Evolutionary conservation across 1,140 invertebrate species (phyloP).

Genomic region (Sogatella furcifera): DNA sequence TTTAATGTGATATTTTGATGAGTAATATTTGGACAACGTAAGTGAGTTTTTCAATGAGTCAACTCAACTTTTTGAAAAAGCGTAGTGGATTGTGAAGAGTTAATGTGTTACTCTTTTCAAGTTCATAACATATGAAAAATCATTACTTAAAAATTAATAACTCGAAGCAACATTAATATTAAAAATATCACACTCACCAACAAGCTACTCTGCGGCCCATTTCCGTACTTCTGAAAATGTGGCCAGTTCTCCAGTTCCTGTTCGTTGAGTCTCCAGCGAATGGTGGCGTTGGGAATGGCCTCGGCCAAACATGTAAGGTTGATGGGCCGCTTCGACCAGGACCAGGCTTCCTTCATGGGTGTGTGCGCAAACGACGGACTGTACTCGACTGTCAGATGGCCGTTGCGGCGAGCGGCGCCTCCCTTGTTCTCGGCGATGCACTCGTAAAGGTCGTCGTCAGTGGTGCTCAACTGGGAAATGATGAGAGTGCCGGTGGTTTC

Average conservation of each 20-base stretch:
- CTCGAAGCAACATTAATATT: no score
- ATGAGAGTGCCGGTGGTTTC: slow-evolving; percentile 51
- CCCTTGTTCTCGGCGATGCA: slow-evolving; percentile 73
- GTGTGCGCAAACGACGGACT: slow-evolving; percentile 58
- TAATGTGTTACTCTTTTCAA: no score
- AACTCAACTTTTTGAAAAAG: no score
- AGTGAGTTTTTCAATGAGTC: no score
- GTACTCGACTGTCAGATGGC: slow-evolving; percentile 71
- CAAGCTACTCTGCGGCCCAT: slow-evolving; percentile 56
- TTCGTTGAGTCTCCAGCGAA: slow-evolving; percentile 58
- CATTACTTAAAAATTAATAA: no score
- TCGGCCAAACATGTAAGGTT: slow-evolving; percentile 83
- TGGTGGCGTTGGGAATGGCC: slow-evolving; percentile 85
- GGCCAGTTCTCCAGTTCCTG: slow-evolving; percentile 32
- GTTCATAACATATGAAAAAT: no score
- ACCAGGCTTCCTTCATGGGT: slow-evolving; percentile 61
- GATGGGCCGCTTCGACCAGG: slow-evolving; percentile 65
- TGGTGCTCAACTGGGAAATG: slow-evolving; percentile 47
- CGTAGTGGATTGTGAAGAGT: no score
- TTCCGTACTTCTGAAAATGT: slow-evolving; percentile 46
- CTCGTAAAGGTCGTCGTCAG: slow-evolving; percentile 80
- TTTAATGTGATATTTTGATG: no score
- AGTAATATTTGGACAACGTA: no score
- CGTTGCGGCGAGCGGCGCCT: slow-evolving; percentile 58
- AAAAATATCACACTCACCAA: slow-evolving; percentile 28